Percentiles rank a stretch among this genome's conserved stretches.
These are phyloP conservation scores for Ormia ochracea DNA, from an alignment of 2,888 invertebrate species.

Conservation along the genomic window DNA sequence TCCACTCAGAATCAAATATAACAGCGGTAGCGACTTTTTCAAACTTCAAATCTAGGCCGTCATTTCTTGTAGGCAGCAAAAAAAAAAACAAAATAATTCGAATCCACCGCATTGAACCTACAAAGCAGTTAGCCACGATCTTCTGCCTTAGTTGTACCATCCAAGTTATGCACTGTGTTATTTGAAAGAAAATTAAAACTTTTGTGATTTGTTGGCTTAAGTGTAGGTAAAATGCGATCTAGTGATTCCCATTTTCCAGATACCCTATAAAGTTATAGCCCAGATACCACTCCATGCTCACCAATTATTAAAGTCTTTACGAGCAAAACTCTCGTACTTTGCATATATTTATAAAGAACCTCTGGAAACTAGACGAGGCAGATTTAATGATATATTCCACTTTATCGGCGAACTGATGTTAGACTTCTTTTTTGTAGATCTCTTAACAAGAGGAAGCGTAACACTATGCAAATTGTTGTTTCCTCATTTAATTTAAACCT, in stretches of 20 bases:
- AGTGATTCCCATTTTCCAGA: conserved; percentile 98
- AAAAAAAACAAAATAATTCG: conserved; percentile 97
- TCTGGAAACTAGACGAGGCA: conserved; percentile 98
- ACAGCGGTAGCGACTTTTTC: conserved; percentile 99
- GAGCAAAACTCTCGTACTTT: conserved; percentile 94
- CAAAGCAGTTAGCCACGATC: conserved; percentile 96
- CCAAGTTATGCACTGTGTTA: conserved; percentile 99
- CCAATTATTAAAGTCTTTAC: conserved; percentile 98
- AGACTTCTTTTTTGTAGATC: conserved; percentile 99
- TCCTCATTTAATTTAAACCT: conserved; percentile 98
- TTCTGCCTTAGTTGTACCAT: conserved; percentile 98
- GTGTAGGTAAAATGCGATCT: conserved; percentile 97
- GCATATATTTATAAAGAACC: conserved; percentile 98
- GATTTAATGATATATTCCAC: conserved; percentile 99
- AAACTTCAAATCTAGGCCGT: conserved; percentile 97
- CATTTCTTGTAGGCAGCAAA: conserved; percentile 96
- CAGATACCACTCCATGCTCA: conserved; percentile 84
- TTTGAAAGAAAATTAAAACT: conserved; percentile 99
- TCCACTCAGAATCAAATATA: conserved; percentile 99
- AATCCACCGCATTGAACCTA: conserved; percentile 92
- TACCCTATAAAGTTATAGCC: conserved; percentile 92
- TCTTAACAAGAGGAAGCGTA: conserved; percentile 96
- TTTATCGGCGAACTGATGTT: conserved; percentile 98
- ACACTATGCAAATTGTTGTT: conserved; percentile 99
- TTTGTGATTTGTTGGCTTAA: conserved; percentile 94